Base-by-base conservation (phyloP, 64 coral and sea anemone species). In the Orbicella faveolata region DNA sequence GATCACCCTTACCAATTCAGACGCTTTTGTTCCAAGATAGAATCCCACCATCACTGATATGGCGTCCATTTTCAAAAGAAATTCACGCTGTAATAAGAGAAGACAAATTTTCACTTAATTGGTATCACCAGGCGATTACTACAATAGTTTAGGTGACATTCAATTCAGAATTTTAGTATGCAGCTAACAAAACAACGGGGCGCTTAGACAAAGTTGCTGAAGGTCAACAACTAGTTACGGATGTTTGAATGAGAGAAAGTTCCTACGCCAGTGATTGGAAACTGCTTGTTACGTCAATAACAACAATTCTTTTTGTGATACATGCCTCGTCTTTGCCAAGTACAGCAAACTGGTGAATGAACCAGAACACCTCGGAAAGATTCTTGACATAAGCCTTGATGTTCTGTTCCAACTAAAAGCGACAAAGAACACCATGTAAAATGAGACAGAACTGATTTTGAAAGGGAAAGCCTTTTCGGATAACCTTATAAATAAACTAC, bases 21-120 rank as follows among this genome's bases (percentile, higher is more conserved):
- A 89, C 15, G 83, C 83, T 75, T 99, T 99, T n/a, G 90, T 86
- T 52, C 90, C 87, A 0, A 99, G 91, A 61, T 96, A 99, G 79
- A 99, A 99, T 76, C 91, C 92, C 16, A 99, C 93, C 91, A 99
- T 96, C 1, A 81, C 74, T 20, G 97, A 91, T 64, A 99, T 99
- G 7, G 97, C 94, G 63, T 99, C 91, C 34, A 96, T 84, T 62
- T 84, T 93, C 35, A 99, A 68, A 13, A 99, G 90, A 94, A 96
- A 99, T 41, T 95, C 89, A 5, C 97, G 91, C 97, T 99, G 41
- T 2, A 79, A 79, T 9, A 21, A 83, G n/a, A 34, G 7, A 64
- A 9, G n/a, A 35, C 3, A 34, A 53, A 14, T 34, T 21, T 17
- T 23, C 36, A 78, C 21, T 48, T 13, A 59, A 10, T 10, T 1